Conservation (phyloP, 2,113 vertebrate species). For the Passer montanus region DNA sequence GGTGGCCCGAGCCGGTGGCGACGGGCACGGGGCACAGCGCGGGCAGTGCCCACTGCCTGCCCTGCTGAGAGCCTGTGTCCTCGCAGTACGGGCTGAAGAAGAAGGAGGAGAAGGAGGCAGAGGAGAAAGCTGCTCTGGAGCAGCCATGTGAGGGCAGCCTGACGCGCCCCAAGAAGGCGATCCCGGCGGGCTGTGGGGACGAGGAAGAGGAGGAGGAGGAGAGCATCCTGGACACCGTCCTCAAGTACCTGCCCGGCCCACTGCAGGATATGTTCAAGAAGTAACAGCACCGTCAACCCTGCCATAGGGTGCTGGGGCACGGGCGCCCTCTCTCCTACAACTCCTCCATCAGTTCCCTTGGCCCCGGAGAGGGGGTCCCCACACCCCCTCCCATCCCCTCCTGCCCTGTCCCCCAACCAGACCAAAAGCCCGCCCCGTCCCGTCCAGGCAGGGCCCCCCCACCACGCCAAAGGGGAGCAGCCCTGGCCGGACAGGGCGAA, state of each 20-base stretch:
- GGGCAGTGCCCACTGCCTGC: neutral
- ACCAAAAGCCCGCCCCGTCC: constrained; percentile 40
- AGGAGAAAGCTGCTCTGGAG: constrained; percentile 96
- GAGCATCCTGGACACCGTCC: constrained; percentile 97
- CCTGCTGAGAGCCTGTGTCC: constrained; percentile 1
- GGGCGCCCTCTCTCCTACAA: constrained; percentile 31
- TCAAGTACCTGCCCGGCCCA: constrained; percentile 96
- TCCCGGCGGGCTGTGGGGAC: constrained; percentile 91
- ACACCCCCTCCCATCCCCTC: neutral
- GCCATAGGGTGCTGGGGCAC: constrained; percentile 62
- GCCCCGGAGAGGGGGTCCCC: neutral
- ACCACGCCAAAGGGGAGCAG: constrained; percentile 39
- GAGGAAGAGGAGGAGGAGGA: constrained; percentile 95
- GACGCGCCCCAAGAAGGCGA: constrained; percentile 95
- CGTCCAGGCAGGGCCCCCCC: constrained; percentile 35
- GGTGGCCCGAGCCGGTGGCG: neutral
- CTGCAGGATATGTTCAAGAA: constrained; percentile 99
- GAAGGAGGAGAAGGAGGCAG: constrained; percentile 97
- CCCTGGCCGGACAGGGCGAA: constrained; percentile 33
- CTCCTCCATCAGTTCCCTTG: constrained; percentile 27
- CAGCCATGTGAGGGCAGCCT: constrained; percentile 96
- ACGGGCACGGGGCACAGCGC: neutral
- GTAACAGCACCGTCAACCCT: constrained; percentile 74
- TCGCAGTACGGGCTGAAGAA: constrained; percentile 95
- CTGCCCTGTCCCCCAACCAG: neutral